A percentile compares a stretch with the other conserved stretches of the same genome.
Evolutionary conservation across 2,113 vertebrate genomes (phyloP).

Genomic region (Psephotus haematonotus): DNA sequence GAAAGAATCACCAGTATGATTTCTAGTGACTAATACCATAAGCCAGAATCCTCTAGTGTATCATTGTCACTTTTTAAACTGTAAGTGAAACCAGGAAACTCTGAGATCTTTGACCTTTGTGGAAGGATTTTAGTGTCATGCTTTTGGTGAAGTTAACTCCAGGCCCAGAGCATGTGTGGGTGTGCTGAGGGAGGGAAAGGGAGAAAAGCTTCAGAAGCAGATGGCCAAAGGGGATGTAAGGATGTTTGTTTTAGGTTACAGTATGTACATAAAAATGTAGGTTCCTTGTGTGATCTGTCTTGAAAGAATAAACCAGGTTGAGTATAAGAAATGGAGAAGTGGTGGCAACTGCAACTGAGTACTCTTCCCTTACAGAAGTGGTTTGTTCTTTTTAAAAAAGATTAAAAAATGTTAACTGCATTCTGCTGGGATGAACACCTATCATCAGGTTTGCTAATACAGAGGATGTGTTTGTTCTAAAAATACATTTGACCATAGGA

Average conservation of each 20-base stretch:
- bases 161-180: accelerated
- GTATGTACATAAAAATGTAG: background rate
- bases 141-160: background rate
- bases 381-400: background rate
- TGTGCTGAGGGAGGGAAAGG: background rate
- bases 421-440: background rate
- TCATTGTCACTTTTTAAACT: background rate
- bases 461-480: background rate
- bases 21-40: background rate
- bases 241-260: conserved; percentile 43
- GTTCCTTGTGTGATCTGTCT: background rate
- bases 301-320: conserved; percentile 23
- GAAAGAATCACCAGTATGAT: background rate
- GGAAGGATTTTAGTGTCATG: background rate
- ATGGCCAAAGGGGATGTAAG: background rate
- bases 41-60: background rate
- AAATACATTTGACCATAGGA: background rate
- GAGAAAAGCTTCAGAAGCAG: conserved; percentile 2
- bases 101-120: background rate
- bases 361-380: background rate
- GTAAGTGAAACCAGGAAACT: background rate
- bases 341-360: background rate
- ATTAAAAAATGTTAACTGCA: background rate
- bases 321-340: background rate
- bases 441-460: background rate